Base-by-base conservation (phyloP, 2,113 vertebrate genomes). In the Phyllostomus hastatus region DNA sequence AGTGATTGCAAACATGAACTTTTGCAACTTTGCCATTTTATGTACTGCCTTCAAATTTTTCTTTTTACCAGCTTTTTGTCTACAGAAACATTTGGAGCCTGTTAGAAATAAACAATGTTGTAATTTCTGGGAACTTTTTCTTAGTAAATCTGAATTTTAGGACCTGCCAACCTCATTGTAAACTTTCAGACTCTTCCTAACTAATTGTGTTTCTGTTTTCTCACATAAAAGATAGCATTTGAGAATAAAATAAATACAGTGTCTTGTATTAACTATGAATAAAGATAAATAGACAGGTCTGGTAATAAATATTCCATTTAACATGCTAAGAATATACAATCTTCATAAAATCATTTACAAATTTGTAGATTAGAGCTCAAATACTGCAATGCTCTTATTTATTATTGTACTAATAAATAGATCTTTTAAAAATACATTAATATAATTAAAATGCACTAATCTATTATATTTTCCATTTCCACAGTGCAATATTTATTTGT, bases 1-100 rank as follows among this genome's bases (percentile, higher is more conserved):
- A 70, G 35, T 69, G 50, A 90, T 41, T 92, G 16, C 17, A 93
- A 95, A 93, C 22, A 73, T 28, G 46, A 92, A 33, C 5, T 75
- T 78, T 92, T 75, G 69, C 4, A 83, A 46, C 83, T 78, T 92
- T 78, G 69, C 3, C 35, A 88, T 90, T 78, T 43, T 83, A 10
- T 66, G 12, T 9, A 10, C 38, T 3, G 0, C 92, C 66, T 88
- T 72, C 35, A 12, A 76, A 86, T 90, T 92, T 89, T 95, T 81
- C 73, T 70, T 84, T 50, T 43, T 88, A 64, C 64, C 33, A 57
- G 28, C 31, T 50, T 72, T 90, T 87, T 90, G 17, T 89, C 67
- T 92, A 26, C 73, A 75, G 59, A 94, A n/a, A 50, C 61, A 72
- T 90, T 90, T 96, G 38, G 79, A 95, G 95, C 24, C 61, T 67